These are phyloP conservation scores for Drosophila prosaltans DNA, from an alignment of 1,140 invertebrate species.

Conservation along the genomic window DNA sequence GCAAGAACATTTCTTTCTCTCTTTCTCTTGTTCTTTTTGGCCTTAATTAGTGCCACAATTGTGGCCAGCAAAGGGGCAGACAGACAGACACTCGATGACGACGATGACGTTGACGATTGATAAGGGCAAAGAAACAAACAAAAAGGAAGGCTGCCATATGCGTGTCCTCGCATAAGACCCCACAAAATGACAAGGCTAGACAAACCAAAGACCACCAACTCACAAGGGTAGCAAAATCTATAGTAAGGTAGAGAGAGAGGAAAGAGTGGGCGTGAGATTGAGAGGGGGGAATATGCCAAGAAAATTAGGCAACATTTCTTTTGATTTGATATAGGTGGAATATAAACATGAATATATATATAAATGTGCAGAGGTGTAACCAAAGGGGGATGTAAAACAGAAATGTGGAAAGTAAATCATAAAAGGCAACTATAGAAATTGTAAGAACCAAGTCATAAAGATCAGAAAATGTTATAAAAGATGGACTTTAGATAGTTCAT, in stretches of 20 bases:
- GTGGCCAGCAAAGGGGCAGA: constrained; percentile 24
- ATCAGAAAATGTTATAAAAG: no score
- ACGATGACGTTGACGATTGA: constrained; percentile 14
- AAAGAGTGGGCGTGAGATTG: not conserved
- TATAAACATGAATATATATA: not conserved
- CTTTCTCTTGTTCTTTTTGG: constrained; percentile 15
- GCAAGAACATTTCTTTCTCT: constrained; percentile 18
- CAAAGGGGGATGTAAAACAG: not conserved
- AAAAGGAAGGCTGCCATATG: not conserved
- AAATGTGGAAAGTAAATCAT: no score
- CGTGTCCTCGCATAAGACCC: not conserved
- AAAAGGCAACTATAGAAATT: no score
- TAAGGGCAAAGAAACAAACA: not conserved
- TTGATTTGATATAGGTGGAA: constrained; percentile 9
- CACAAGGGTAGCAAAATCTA: not conserved
- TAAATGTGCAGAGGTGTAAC: not conserved
- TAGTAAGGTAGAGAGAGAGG: no score
- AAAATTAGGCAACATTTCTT: constrained; percentile 1
- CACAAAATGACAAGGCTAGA: constrained; percentile 1
- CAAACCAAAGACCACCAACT: not conserved
- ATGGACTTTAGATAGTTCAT: no score
- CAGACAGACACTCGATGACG: constrained; percentile 6
- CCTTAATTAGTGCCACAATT: constrained; percentile 65
- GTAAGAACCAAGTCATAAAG: no score
- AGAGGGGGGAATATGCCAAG: constrained; percentile 1